Evolutionary conservation across 2,113 vertebrate genomes (phyloP), one percentile per base, ranked within the genome.

Genomic region (Camelus dromedarius): DNA sequence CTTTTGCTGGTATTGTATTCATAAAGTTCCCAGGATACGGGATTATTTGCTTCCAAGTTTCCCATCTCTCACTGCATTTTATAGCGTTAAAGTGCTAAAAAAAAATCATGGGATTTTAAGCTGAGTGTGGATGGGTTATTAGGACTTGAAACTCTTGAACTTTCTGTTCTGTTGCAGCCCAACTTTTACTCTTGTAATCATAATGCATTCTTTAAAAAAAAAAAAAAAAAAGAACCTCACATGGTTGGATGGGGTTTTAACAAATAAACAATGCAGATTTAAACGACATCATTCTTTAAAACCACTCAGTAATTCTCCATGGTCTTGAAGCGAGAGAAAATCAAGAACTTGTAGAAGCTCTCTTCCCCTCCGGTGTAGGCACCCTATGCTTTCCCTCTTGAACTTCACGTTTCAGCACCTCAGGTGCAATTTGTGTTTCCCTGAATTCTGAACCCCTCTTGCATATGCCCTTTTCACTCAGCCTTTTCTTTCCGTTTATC

Each of bases 281-380:
- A 77, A 88, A 81, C 80, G 32, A 84, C 20, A 76, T 81, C 35
- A 84, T 76, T 77, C 35, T 12, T 93, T 91, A 84, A 89, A 84
- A 75, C 13, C 28, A 84, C 35, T 84, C 18, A 24, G 30, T 77
- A 18, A 88, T 64, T 93, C 26, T 16, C 89, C 35, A 38, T 13
- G 58, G 52, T n/a, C 38, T 93, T 52, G 20, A 80, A 91, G 18
- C 70, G 5, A 76, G 35, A 0, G 11, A 46, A 81, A 84, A 58
- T 52, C 28, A 52, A 32, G 56, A 42, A 13, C 8, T 76, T 58
- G 24, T 20, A 89, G 58, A 48, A 16, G 12, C 5, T 84, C 85
- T 48, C 16, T 13, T 60, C 9, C 10, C 56, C 22, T 50, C 8
- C 16, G 22, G 7, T 72, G 28, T 12, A 35, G 8, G 6, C 4